Base-by-base conservation (phyloP, 2,797 vertebrate genomes). In the Cuniculus paca region DNA sequence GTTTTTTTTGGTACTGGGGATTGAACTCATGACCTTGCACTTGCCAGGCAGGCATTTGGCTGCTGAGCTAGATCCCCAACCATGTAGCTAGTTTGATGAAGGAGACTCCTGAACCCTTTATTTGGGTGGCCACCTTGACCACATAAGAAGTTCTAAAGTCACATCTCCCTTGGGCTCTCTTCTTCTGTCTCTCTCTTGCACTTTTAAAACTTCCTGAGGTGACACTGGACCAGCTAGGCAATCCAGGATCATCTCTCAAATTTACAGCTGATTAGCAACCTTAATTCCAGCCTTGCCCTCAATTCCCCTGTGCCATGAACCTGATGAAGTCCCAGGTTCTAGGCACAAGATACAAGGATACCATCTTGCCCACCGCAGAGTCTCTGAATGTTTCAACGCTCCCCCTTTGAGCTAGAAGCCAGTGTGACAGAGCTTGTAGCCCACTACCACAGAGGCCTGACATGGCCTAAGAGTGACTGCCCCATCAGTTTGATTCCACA, bases 61-160 rank as follows among this genome's bases (percentile, higher is more conserved):
- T n/a, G n/a, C n/a, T n/a, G n/a, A n/a, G n/a, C n/a, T n/a, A n/a
- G n/a, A n/a, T n/a, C n/a, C n/a, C n/a, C n/a, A n/a, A n/a, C n/a
- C n/a, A n/a, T n/a, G n/a, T n/a, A n/a, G 45, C 50, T 31, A 85
- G 34, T 34, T 14, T 0, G 9, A 39, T 26, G 11, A 12, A 7
- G 48, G 56, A n/a, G 2, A 3, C 50, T 42, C 17, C 12, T 50
- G 39, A 22, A 22, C 65, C 13, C 0, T 28, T 56, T 4, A n/a
- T 42, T 14, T 65, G 74, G 24, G 63, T 0, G 11, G 34, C n/a
- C 22, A 14, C 24, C 24, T 8, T 74, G 39, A 28, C 42, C 42
- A 74, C 72, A 14, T 45, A 45, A 72, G 68, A 72, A 28, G 31
- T 2, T 60, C 78, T 17, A 0, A 2, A 17, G 22, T 26, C 31